Base-by-base conservation (phyloP, 92 coral and sea anemone genomes). In the Phenganax stokvisi region DNA sequence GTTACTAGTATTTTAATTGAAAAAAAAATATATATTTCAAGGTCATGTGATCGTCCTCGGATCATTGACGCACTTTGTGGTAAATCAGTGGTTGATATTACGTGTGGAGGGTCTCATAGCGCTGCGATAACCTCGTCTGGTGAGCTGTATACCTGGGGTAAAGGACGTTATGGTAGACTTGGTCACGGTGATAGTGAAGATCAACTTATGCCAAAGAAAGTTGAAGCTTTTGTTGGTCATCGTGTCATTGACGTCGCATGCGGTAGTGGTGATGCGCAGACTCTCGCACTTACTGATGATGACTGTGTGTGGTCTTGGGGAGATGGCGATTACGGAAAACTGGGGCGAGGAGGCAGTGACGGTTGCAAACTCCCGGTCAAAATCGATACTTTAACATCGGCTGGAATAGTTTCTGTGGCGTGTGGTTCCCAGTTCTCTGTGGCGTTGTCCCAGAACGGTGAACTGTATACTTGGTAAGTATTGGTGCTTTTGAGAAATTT, bases 261-360 rank as follows among this genome's bases (percentile, higher is more conserved):
- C 79, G 98, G 98, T 3, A 93, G 98, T 81, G 98, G 98, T 9
- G 98, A 93, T 71, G 98, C 98, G 7, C 98, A 93, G 88, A 93
- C 98, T n/a, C 89, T 93, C 78, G 92, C 97, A 56, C 71, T 93
- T 82, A 93, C 98, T 51, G 97, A 93, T 57, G 96, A 93, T 83
- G 97, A 93, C 79, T 92, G 93, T 75, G 97, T 93, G 5, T 90
- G 97, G 97, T 93, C 98, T 15, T 93, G 98, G 98, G 98, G 98
- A 70, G 98, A 93, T 83, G 98, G 98, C 3, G 98, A 93, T 83
- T 93, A 93, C 61, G 98, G 98, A 28, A 93, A 93, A 77, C 92
- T 93, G 20, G 98, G 98, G 29, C 98, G 98, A 16, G 98, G 98
- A 54, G 98, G 98, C 12, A 93, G 98, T 81, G 98, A 93, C 66